Evolutionary conservation across 2,888 invertebrate genomes (phyloP), one percentile per base, ranked within the genome.

Genomic region (Mythimna impura): DNA sequence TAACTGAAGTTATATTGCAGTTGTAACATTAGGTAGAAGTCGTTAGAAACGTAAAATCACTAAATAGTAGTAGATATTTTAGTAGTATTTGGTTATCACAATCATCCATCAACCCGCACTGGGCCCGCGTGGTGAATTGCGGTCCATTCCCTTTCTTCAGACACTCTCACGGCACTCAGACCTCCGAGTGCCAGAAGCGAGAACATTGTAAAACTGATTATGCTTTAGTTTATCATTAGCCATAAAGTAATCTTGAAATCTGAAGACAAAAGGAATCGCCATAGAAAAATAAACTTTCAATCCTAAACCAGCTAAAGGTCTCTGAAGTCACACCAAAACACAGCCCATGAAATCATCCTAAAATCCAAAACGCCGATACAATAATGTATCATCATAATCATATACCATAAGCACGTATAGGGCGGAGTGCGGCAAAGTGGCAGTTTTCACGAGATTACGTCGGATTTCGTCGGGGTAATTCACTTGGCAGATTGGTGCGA

Each of bases 401-500:
- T 68, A 85, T 47, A 76, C 64, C 54, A 81, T 81, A 81, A 85
- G 63, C 73, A 78, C 72, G 72, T 73, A 69, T 47, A 36, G 36
- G 12, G 34, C 58, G 17, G 71, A 71, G 76, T 70, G 80, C 65
- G 72, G 70, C 70, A 76, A 82, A 83, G 79, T 76, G 84, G 76
- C 81, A 87, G 86, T 86, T 86, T 87, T 86, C 86, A 87, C 77
- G 81, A 86, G 85, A 87, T 87, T 87, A 87, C 81, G 80, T 85
- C 83, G 81, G 85, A 87, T 86, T 86, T 85, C 80, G 78, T 66
- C 77, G 80, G 77, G 78, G 89, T 86, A 88, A 89, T 88, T 89
- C 88, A 89, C 88, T 88, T 88, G 86, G 88, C 81, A 83, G 88
- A 88, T 89, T 89, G 88, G 86, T 78, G 77, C 79, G 75, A 72